A percentile compares a stretch with the other conserved stretches of the same genome.
phyloP scores from a whole-genome alignment of 2,888 invertebrate species.

The Cerceris rybyensis region DNA sequence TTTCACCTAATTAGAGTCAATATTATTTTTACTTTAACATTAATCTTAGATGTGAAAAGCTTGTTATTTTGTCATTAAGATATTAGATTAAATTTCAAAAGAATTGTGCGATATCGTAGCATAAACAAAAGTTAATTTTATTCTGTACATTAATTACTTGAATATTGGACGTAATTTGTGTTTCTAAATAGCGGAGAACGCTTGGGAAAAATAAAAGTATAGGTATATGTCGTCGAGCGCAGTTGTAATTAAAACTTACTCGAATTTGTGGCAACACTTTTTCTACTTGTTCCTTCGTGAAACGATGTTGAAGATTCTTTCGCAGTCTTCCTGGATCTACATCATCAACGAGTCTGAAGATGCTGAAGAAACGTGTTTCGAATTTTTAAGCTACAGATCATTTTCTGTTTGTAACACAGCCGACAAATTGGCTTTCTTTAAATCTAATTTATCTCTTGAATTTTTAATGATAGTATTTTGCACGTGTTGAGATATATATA shows the following conservation, averaged over 20 bases:
- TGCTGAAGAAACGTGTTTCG: conserved; percentile 14
- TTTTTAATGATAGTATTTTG: background rate
- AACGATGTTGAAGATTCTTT: conserved; percentile 39
- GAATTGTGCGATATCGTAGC: background rate
- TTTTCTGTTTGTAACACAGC: background rate
- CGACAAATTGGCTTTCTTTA: background rate
- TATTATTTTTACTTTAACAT: too few relatives aligned
- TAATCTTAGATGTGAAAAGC: too few relatives aligned
- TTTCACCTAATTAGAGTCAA: too few relatives aligned
- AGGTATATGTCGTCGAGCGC: background rate
- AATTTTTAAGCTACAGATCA: background rate
- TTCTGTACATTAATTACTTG: conserved; percentile 1
- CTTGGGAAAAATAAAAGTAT: background rate
- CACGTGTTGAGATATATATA: background rate
- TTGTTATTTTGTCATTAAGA: too few relatives aligned
- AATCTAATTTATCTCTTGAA: background rate
- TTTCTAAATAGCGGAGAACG: background rate
- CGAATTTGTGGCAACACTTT: conserved; percentile 42
- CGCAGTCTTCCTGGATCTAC: conserved; percentile 30
- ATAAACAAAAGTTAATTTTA: background rate
- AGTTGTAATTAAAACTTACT: conserved; percentile 30
- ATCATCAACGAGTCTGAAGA: conserved; percentile 24
- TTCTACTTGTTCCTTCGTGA: conserved; percentile 34
- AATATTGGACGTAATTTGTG: background rate
- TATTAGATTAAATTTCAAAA: too few relatives aligned